Evolutionary conservation across 2,888 invertebrate species (phyloP).

Genomic region (Saturnia japonica): DNA sequence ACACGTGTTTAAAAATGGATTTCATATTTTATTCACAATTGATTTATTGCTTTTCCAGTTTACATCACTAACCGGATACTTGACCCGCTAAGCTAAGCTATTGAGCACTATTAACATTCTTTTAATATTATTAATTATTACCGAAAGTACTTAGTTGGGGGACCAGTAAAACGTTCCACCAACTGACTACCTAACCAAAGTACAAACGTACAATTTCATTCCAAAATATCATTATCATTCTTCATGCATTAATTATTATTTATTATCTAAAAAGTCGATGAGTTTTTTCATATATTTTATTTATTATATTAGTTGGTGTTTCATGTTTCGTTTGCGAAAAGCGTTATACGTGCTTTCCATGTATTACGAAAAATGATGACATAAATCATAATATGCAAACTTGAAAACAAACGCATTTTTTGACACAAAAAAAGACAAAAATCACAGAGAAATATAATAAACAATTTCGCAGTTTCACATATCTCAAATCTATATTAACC

Average conservation of each 20-base stretch:
- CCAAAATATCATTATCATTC: conserved; percentile 69
- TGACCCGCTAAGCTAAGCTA: conserved; percentile 67
- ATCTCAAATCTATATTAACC: conserved; percentile 48
- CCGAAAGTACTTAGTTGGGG: conserved; percentile 60
- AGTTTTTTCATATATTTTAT: conserved; percentile 42
- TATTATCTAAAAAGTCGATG: conserved; percentile 82
- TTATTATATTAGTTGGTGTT: conserved; percentile 70
- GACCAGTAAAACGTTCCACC: conserved; percentile 71
- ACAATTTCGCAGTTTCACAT: conserved; percentile 38
- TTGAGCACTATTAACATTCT: conserved; percentile 77
- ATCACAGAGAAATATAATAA: conserved; percentile 26
- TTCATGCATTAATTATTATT: conserved; percentile 68
- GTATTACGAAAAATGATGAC: conserved; percentile 31
- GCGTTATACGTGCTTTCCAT: conserved; percentile 36
- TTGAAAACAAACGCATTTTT: conserved; percentile 2
- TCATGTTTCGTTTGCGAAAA: conserved; percentile 74
- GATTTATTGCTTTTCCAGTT: conserved; percentile 73
- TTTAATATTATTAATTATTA: conserved; percentile 64
- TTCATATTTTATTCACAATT: conserved; percentile 66
- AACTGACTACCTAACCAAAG: conserved; percentile 63
- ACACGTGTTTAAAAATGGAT: conserved; percentile 28
- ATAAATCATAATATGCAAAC: conserved; percentile 17
- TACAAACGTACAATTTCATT: conserved; percentile 60
- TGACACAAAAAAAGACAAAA: not conserved
- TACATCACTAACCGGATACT: conserved; percentile 51